Evolutionary conservation across 2,113 vertebrate genomes (phyloP), one percentile per base, ranked within the genome.

Genomic region (Motacilla alba): DNA sequence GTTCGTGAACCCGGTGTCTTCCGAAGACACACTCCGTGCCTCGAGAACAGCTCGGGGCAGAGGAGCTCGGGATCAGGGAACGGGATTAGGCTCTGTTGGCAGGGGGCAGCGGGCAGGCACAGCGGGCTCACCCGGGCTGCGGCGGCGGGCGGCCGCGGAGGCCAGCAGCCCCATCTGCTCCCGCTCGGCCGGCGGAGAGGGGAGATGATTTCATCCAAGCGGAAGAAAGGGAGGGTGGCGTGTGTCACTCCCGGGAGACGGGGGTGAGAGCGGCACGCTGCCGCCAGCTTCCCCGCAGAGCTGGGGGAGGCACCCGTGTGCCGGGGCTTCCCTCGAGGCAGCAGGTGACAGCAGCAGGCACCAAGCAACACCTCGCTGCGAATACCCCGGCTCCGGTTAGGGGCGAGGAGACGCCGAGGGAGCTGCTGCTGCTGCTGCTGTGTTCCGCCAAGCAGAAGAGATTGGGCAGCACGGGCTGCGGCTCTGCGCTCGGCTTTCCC

Each of bases 91-190:
- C 21, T 75, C 39, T 59, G 7, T 28, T 4, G 21, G 84, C 63
- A 67, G 73, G 31, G 26, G 56, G 9, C 55, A 7, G 21, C 4
- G 15, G 46, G 80, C 69, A 50, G 52, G 77, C 68, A 52, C 24
- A 22, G 47, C 1, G 2, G 70, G 67, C 80, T 94, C 70, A 23
- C 13, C 27, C 3, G 15, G 59, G 72, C 76, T 9, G 7, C 41
- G 52, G 67, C 68, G n/a, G 56, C 31, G 44, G 83, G 77, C 2
- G 53, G 44, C 86, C 63, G 78, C 2, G 1, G 72, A 26, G 75
- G 52, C 79, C 35, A 11, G 22, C 17, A 68, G 83, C 73, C 73
- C 90, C 92, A 94, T 93, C 92, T 96, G 94, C 87, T 95, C 87
- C 80, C 3, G 5, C 68, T 69, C 73, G 19, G 77, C 59, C 10